Evolutionary conservation across 2,113 vertebrate genomes (phyloP), one percentile per base, ranked within the genome.

Genomic region (Polypterus bichir): DNA sequence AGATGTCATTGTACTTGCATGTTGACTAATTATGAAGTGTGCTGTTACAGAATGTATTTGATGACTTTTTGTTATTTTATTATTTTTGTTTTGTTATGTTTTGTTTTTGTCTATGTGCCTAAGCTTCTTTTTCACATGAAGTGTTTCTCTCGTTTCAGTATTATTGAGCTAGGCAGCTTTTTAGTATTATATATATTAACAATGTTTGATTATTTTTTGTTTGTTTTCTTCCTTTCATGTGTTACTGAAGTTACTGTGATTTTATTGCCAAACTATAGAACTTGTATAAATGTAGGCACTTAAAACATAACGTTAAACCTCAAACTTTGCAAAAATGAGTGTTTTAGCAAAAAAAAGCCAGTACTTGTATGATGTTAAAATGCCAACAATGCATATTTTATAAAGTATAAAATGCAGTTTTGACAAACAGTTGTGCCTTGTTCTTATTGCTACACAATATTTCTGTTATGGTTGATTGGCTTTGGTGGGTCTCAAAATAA

Each of bases 1-100:
- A 78, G 78, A 71, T 85, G 78, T 81, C 81, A 76, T 83, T 82
- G 81, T 83, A 78, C 67, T 84, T 88, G 89, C 87, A 91, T 95
- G 82, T 80, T 81, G 82, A 83, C 81, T 79, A 83, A 88, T 81
- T 74, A 87, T 82, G 77, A 77, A 73, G 72, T 77, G 69, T 76
- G 74, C 74, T 71, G 71, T 64, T 68, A 70, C 59, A 77, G 79
- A 88, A 88, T 83, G 81, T 83, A 83, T 77, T 73, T 69, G 74
- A 71, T 77, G 66, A 73, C 71, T 79, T 72, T 76, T 68, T 74
- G 76, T 87, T 70, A 78, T 79, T 82, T 83, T 77, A 68, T 73
- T 79, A 79, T 80, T 75, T 72, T 72, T 74, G 65, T 76, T 66
- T 86, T 27, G 27, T 27, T 74, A 72, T 76, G 78, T 82, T 70